These are phyloP conservation scores for Anoplius nigerrimus DNA, from an alignment of 2,888 invertebrate species.

Conservation along the genomic window DNA sequence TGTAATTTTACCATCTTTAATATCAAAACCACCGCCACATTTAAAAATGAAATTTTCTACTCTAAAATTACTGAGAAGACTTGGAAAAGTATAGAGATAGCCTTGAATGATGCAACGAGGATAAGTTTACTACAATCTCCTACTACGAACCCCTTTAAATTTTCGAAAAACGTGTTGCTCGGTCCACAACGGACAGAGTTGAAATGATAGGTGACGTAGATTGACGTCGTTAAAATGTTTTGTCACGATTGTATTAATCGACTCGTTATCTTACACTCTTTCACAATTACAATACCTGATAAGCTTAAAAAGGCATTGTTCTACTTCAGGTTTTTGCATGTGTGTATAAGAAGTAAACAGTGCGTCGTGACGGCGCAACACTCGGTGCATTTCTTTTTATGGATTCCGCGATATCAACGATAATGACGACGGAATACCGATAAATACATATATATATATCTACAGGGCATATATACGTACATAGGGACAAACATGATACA, in stretches of 20 bases:
- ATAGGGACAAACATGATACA: no score
- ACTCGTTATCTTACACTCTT: constrained; percentile 32
- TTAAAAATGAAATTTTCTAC: no score
- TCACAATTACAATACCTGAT: constrained; percentile 35
- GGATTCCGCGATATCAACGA: background rate
- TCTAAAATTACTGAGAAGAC: no score
- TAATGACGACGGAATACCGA: background rate
- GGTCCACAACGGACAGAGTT: constrained; percentile 7
- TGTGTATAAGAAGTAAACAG: constrained; percentile 8
- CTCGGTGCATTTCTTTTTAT: background rate
- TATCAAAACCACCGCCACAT: no score
- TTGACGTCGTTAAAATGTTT: constrained; percentile 24
- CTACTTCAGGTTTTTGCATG: constrained; percentile 38
- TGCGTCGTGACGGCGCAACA: background rate
- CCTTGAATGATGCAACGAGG: no score
- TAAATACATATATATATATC: no score
- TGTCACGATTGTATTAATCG: constrained; percentile 27
- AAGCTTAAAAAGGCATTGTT: constrained; percentile 29
- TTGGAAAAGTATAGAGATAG: no score
- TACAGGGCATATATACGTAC: no score
- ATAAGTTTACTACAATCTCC: no score
- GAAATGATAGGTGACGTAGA: constrained; percentile 26
- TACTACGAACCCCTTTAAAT: no score
- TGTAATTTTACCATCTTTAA: no score
- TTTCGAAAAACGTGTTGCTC: no score